Evolutionary conservation across 2,888 invertebrate species (phyloP).

Genomic region (Cosmorhoe ocellata): DNA sequence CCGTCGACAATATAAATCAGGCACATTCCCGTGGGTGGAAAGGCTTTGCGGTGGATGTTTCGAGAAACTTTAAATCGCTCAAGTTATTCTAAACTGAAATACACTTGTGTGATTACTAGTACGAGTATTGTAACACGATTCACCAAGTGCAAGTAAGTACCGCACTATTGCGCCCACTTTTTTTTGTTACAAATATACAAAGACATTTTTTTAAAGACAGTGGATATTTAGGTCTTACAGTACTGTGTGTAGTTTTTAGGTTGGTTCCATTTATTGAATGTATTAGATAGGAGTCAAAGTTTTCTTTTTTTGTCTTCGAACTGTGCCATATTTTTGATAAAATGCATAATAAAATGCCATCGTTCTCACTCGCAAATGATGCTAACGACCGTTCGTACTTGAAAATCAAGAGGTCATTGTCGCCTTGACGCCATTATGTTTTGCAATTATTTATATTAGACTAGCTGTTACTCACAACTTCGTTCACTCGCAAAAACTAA

Average conservation of each 20-base stretch:
- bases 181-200: too few species aligned
- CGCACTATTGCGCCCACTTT: too few species aligned
- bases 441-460: slow-evolving; percentile 62
- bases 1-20: slow-evolving; percentile 61
- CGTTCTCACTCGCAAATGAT: slow-evolving; percentile 29
- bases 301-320: background rate
- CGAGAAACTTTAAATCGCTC: slow-evolving; percentile 29
- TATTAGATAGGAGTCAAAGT: too few species aligned
- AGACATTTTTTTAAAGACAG: too few species aligned
- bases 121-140: too few species aligned
- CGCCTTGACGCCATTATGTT: slow-evolving; percentile 61
- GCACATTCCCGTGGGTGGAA: slow-evolving; percentile 44
- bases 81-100: slow-evolving; percentile 2
- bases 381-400: slow-evolving; percentile 71
- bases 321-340: slow-evolving; percentile 14
- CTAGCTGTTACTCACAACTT: background rate
- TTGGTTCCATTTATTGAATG: too few species aligned
- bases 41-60: slow-evolving; percentile 45
- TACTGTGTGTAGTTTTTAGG: too few species aligned
- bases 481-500: background rate
- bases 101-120: too few species aligned
- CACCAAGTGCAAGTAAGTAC: too few species aligned
- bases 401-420: slow-evolving; percentile 68
- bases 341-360: slow-evolving; percentile 38
- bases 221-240: too few species aligned